Base-by-base conservation (phyloP, 2,888 invertebrate genomes). In the Villa cingulata region DNA sequence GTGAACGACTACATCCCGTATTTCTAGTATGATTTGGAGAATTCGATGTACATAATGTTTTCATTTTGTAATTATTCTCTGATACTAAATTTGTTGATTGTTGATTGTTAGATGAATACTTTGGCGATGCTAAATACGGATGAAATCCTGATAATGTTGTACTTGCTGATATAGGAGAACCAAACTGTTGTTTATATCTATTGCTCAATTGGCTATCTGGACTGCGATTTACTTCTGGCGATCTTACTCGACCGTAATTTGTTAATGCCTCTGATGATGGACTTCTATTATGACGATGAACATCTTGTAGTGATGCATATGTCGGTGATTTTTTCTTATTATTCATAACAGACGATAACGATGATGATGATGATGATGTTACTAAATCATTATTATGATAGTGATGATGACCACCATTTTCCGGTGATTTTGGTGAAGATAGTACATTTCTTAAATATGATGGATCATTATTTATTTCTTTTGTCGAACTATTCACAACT, bases 361-460 rank as follows among this genome's bases (percentile, higher is more conserved):
- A 19, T 15, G 48, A 44, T 18, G 45, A 34, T 49, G 54, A 19
- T 17, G 37, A 32, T 19, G 42, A 43, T 19, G 46, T 36, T n/a
- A 18, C 16, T 15, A 27, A 32, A 32, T 23, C 15, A 16, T 16
- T 16, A 16, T 16, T n/a, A 36, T 16, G 55, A 23, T 23, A 23
- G n/a, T n/a, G n/a, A n/a, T n/a, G n/a, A 52, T 55, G 52, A 52
- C 58, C 60, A 50, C 58, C 60, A 46, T 59, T 56, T 52, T 65
- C 67, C 37, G 70, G 67, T 40, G 70, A 65, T 54, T 73, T 65
- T 23, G 72, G 70, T 51, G 70, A 70, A 53, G 66, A 63, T 51
- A 68, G 59, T 61, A 68, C 62, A 29, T 61, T 54, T 37, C 64
- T 60, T 27, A 64, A 56, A 53, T 57, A 62, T 12, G 63, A 53